Evolutionary conservation across 2,888 invertebrate genomes (phyloP), one percentile per base, ranked within the genome.

Genomic region (Subacronicta megacephala): DNA sequence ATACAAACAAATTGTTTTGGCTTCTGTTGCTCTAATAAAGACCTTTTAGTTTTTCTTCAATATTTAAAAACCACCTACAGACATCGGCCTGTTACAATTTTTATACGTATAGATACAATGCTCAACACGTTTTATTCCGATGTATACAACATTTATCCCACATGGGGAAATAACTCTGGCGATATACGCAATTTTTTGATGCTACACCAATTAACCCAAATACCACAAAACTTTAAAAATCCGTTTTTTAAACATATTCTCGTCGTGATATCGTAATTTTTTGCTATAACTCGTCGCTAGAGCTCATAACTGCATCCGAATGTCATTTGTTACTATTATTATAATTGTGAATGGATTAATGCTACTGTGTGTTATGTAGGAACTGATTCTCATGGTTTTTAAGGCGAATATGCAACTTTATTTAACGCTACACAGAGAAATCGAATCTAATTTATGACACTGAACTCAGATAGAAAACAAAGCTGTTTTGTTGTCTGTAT

Each of bases 301-400:
- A 7, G 58, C 68, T 43, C 45, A 65, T 75, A 68, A 70, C 65
- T 50, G 70, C 61, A 53, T 78, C 77, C 78, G 75, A 45, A 61
- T 18, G 62, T 57, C 70, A 69, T 78, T 73, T 63, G 46, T 6
- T 33, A 51, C 51, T 10, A 33, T 52, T 69, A 69, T 72, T 68
- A 64, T 66, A 72, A 71, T 71, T 77, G 67, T 63, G 55, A 71
- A 52, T n/a, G 59, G 47, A 71, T 72, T 59, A 64, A 72, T 70
- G 13, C 10, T 12, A 18, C n/a, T 20, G 12, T 54, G 17, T 10
- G 2, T 10, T 1, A 26, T 26, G 10, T 23, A 23, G 23, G 23
- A 23, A 10, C 2, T 2, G 10, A 26, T 26, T 10, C 26, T 26
- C 3, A 10, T 10, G 4, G 2, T 18, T 18, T 4, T 18, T 4